Evolutionary conservation across 2,113 vertebrate species (phyloP).

Genomic region (Rhinolophus sinicus): DNA sequence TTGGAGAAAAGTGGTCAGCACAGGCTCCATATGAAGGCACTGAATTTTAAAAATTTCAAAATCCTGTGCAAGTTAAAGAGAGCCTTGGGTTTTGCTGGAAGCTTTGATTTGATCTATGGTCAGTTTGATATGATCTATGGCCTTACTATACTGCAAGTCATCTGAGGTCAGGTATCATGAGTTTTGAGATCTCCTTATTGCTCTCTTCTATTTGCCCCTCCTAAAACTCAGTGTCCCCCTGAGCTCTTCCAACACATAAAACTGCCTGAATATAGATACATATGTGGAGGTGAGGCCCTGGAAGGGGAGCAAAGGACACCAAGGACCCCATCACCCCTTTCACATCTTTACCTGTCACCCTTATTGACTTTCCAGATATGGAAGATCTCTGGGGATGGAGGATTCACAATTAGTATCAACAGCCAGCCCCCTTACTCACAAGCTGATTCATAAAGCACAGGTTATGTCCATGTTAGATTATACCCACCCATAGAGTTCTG

Average conservation of each 20-base stretch:
- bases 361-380: neutral
- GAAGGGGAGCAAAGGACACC: rapidly evolving
- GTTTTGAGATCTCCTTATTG: neutral
- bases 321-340: neutral
- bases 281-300: neutral
- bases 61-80: neutral
- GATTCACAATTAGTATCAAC: neutral
- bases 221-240: neutral
- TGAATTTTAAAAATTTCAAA: neutral
- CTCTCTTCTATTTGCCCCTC: neutral
- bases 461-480: neutral
- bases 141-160: neutral
- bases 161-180: neutral
- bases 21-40: neutral
- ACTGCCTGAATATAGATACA: neutral
- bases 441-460: neutral
- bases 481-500: neutral
- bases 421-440: neutral
- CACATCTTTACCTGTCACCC: neutral
- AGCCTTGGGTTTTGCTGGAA: neutral
- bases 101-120: neutral
- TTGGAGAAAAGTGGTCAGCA: neutral
- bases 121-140: too few species aligned
- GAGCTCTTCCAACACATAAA: neutral
- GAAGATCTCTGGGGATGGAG: neutral